Evolutionary conservation across 2,888 invertebrate genomes (phyloP).

Genomic region (Synanthedon formicaeformis): DNA sequence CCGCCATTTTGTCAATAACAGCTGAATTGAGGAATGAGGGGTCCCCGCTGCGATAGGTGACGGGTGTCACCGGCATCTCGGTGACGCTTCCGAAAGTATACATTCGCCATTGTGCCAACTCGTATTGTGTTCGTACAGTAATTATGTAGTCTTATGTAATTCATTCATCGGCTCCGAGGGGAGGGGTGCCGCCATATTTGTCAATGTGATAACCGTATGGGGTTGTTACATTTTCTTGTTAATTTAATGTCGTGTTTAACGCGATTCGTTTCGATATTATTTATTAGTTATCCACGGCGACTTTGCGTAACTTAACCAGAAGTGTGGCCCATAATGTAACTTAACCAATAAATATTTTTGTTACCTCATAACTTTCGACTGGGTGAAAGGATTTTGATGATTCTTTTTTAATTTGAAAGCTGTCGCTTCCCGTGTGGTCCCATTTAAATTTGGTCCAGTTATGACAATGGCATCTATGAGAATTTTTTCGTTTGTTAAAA

Average conservation of each 20-base stretch:
- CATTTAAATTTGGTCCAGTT: too few species aligned
- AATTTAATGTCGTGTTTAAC: slow-evolving; percentile 33
- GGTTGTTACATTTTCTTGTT: slow-evolving; percentile 25
- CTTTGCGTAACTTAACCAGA: not conserved
- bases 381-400: too few species aligned
- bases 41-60: slow-evolving; percentile 11
- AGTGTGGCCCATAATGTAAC: too few species aligned
- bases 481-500: too few species aligned
- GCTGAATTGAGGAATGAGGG: slow-evolving; percentile 16
- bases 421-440: too few species aligned
- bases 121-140: slow-evolving; percentile 15
- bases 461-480: too few species aligned
- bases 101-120: slow-evolving; percentile 20
- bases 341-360: too few species aligned
- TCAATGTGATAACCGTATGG: not conserved
- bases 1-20: slow-evolving; percentile 8
- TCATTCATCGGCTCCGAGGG: slow-evolving; percentile 12
- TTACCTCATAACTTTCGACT: too few species aligned
- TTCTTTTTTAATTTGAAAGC: too few species aligned
- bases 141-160: slow-evolving; percentile 34
- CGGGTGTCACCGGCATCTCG: slow-evolving; percentile 7
- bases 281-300: not conserved
- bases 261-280: slow-evolving; percentile 18
- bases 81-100: not conserved
- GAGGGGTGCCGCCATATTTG: not conserved